Evolutionary conservation across 92 coral and sea anemone species (phyloP).

Genomic region (Muricea muricata): DNA sequence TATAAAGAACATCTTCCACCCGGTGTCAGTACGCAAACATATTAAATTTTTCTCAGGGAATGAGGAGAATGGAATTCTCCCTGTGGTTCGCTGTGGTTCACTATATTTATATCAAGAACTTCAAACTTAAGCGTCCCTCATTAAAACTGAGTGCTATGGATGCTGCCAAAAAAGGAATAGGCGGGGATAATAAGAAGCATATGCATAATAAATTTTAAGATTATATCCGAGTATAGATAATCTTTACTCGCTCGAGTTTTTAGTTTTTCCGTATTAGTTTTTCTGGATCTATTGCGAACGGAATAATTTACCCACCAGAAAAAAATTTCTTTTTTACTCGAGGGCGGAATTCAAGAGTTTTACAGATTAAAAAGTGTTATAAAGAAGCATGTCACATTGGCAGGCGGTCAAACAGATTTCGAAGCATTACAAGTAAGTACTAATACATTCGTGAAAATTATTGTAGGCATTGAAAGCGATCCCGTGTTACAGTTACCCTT

Average conservation of each 20-base stretch:
- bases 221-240: no score
- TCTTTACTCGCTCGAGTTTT: no score
- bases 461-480: background rate
- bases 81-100: constrained; percentile 5
- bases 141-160: background rate
- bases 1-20: constrained; percentile 8
- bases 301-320: background rate
- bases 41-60: constrained; percentile 18
- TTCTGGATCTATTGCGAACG: no score
- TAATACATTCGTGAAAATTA: background rate
- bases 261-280: no score
- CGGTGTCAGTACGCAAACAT: background rate
- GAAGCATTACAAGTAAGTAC: constrained; percentile 21
- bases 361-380: constrained; percentile 17
- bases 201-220: background rate
- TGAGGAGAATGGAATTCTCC: background rate
- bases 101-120: background rate
- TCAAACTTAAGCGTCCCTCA: background rate
- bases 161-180: background rate
- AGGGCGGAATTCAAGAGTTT: constrained; percentile 31
- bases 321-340: background rate
- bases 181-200: constrained; percentile 4
- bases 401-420: constrained; percentile 20
- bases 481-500: no score
- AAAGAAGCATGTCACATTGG: background rate